Conservation (phyloP, 2,797 vertebrate species). For the Synanceia verrucosa region DNA sequence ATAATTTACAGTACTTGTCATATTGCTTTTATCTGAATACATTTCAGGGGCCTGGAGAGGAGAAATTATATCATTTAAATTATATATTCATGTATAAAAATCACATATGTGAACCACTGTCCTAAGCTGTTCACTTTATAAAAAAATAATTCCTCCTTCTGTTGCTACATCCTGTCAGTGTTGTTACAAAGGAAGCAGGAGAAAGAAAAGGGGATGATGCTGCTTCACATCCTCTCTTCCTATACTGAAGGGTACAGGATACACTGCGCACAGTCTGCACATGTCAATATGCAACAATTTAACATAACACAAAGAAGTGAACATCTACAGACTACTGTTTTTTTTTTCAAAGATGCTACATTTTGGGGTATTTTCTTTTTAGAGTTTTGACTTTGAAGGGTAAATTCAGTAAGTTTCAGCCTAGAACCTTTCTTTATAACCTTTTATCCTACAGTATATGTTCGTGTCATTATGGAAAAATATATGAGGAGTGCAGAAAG, state of each 20-base stretch:
- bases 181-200: slow-evolving; percentile 18
- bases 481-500: too few species aligned
- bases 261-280: not conserved
- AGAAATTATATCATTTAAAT: too few species aligned
- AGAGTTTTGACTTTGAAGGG: slow-evolving; percentile 17
- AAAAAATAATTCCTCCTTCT: not conserved
- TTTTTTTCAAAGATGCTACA: slow-evolving; percentile 36
- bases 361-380: slow-evolving; percentile 25
- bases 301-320: not conserved
- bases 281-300: slow-evolving; percentile 1
- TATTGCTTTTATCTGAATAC: not conserved
- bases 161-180: not conserved
- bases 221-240: not conserved
- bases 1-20: not conserved
- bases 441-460: too few species aligned
- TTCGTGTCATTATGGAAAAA: too few species aligned
- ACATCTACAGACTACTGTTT: slow-evolving; percentile 7
- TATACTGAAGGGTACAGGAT: slow-evolving; percentile 19
- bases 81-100: too few species aligned
- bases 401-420: not conserved
- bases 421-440: not conserved
- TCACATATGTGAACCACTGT: slow-evolving; percentile 7
- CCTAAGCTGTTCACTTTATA: not conserved
- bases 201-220: not conserved
- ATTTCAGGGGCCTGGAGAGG: not conserved